Evolutionary conservation across 2,797 vertebrate species (phyloP).

Genomic region (Anguilla megastoma): DNA sequence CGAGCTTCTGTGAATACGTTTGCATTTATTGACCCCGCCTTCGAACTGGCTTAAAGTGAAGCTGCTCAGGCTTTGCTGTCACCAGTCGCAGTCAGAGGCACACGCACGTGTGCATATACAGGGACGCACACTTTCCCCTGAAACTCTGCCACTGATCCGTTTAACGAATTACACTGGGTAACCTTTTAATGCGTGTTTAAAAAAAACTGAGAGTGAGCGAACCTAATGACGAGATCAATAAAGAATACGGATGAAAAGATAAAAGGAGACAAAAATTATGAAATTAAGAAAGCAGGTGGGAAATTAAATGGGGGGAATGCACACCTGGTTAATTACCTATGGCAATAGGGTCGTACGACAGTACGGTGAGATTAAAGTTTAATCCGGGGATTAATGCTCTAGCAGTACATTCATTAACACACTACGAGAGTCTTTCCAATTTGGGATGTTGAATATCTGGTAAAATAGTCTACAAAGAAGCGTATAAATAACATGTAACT

Average conservation of each 20-base stretch:
- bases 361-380: slow-evolving; percentile 14
- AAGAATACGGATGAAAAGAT: background rate
- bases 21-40: background rate
- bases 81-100: background rate
- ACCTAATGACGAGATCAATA: background rate
- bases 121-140: slow-evolving; percentile 20
- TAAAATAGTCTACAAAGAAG: background rate
- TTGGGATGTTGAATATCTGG: background rate
- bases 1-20: background rate
- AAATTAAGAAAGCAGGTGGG: background rate
- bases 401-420: background rate
- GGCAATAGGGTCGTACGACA: background rate
- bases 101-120: slow-evolving; percentile 38
- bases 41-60: background rate
- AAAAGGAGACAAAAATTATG: background rate
- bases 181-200: slow-evolving; percentile 4
- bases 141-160: slow-evolving; percentile 42
- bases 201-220: slow-evolving; percentile 1
- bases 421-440: slow-evolving; percentile 9
- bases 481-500: background rate
- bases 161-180: slow-evolving; percentile 48
- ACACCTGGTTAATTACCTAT: no score
- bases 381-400: slow-evolving; percentile 23
- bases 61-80: background rate
- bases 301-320: background rate